These are phyloP conservation scores for Acipenser ruthenus DNA, from an alignment of 2,797 vertebrate genomes.

Conservation along the genomic window DNA sequence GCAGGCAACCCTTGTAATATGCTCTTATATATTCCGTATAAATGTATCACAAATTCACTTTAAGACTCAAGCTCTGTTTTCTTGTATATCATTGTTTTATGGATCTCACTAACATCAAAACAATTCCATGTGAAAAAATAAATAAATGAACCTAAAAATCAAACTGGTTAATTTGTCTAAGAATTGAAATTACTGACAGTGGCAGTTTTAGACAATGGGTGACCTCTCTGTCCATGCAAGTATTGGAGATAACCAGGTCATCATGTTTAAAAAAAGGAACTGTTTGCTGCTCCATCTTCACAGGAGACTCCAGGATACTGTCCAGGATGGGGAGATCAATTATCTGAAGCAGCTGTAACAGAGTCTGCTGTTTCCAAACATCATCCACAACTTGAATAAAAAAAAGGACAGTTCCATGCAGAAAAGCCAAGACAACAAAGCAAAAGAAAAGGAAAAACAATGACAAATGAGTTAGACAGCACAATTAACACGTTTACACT, in stretches of 20 bases:
- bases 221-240: conserved; percentile 71
- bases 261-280: conserved; percentile 42
- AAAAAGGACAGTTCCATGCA: conserved; percentile 5
- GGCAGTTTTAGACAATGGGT: conserved; percentile 56
- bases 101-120: background rate
- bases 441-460: too few species aligned
- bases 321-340: conserved; percentile 74
- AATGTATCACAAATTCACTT: too few species aligned
- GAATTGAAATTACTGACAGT: conserved; percentile 50
- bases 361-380: conserved; percentile 74
- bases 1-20: too few species aligned
- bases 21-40: too few species aligned
- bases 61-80: too few species aligned
- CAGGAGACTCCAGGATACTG: conserved; percentile 61
- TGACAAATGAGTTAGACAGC: too few species aligned
- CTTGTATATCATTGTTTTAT: too few species aligned
- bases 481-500: too few species aligned
- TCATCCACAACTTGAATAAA: conserved; percentile 57
- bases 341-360: conserved; percentile 71
- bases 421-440: too few species aligned
- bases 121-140: background rate
- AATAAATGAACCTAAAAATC: background rate
- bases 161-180: too few species aligned
- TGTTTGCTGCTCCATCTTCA: conserved; percentile 38
- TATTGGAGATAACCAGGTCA: conserved; percentile 75